Percentiles rank a stretch among this genome's conserved stretches.
phyloP scores from a whole-genome alignment of 2,888 invertebrate species.

The Orchestes rusci region DNA sequence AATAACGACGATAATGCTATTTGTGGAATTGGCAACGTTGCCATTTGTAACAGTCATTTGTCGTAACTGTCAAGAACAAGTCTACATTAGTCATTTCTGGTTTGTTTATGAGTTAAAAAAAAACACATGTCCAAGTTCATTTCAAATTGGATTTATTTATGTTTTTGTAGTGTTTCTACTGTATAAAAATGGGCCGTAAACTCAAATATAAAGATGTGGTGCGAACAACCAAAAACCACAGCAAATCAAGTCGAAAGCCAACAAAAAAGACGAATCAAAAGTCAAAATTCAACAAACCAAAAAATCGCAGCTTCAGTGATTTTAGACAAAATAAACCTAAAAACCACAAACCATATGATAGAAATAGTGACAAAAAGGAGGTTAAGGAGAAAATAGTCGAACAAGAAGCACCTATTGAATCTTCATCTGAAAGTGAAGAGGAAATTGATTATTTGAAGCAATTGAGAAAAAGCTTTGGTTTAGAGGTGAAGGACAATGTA shows the following conservation, averaged over 20 bases:
- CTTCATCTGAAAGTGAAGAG: slow-evolving; percentile 28
- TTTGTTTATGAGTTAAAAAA: no score
- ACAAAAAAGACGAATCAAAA: slow-evolving; percentile 25
- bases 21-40: no score
- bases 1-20: no score
- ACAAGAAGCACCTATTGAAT: slow-evolving; percentile 11
- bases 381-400: slow-evolving; percentile 6
- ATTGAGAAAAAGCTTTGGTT: slow-evolving; percentile 32
- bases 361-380: slow-evolving; percentile 38
- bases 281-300: slow-evolving; percentile 2
- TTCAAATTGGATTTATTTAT: no score
- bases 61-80: no score
- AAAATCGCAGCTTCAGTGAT: slow-evolving; percentile 27
- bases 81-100: no score
- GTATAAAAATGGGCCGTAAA: slow-evolving; percentile 27
- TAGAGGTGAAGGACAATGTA: slow-evolving; percentile 24
- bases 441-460: slow-evolving; percentile 28
- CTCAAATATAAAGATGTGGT: slow-evolving; percentile 32
- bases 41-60: no score
- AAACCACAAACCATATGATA: slow-evolving; percentile 42
- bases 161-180: no score
- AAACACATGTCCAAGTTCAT: no score
- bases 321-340: slow-evolving; percentile 30
- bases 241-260: slow-evolving; percentile 4
- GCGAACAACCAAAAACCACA: slow-evolving; percentile 2